Conservation (phyloP, 2,888 invertebrate genomes). For the Seira musarum region DNA sequence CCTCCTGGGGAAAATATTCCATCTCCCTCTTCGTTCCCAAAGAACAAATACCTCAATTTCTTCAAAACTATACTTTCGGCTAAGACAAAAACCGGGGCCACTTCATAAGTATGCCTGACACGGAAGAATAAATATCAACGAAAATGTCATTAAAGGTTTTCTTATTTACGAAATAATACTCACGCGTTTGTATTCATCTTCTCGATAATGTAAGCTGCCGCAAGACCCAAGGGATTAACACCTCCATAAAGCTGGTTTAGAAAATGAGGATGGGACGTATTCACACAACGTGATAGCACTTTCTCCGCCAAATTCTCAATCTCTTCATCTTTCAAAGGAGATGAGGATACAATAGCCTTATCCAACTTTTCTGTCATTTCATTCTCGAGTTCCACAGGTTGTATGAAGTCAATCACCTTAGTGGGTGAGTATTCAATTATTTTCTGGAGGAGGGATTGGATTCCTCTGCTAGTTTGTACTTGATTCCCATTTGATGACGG, state of each 20-base stretch:
- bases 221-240: slow-evolving; percentile 82
- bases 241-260: slow-evolving; percentile 86
- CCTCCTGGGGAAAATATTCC: slow-evolving; percentile 81
- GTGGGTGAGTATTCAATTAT: slow-evolving; percentile 49
- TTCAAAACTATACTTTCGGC: slow-evolving; percentile 80
- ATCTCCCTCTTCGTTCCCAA: slow-evolving; percentile 79
- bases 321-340: slow-evolving; percentile 20
- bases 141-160: not conserved
- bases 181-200: slow-evolving; percentile 88
- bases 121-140: slow-evolving; percentile 47
- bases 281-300: slow-evolving; percentile 77
- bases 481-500: slow-evolving; percentile 22
- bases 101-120: slow-evolving; percentile 84
- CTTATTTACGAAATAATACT: slow-evolving; percentile 67
- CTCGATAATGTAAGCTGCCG: slow-evolving; percentile 84
- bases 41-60: slow-evolving; percentile 77
- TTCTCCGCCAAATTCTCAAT: slow-evolving; percentile 60
- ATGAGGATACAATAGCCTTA: slow-evolving; percentile 21
- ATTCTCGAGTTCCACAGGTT: slow-evolving; percentile 63
- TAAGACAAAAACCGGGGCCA: slow-evolving; percentile 85
- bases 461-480: too few species aligned
- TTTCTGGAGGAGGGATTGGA: slow-evolving; percentile 48
- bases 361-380: slow-evolving; percentile 55
- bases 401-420: slow-evolving; percentile 63
- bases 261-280: slow-evolving; percentile 83